These are phyloP conservation scores for Catocala fraxini DNA, from an alignment of 2,888 invertebrate species.

Conservation along the genomic window DNA sequence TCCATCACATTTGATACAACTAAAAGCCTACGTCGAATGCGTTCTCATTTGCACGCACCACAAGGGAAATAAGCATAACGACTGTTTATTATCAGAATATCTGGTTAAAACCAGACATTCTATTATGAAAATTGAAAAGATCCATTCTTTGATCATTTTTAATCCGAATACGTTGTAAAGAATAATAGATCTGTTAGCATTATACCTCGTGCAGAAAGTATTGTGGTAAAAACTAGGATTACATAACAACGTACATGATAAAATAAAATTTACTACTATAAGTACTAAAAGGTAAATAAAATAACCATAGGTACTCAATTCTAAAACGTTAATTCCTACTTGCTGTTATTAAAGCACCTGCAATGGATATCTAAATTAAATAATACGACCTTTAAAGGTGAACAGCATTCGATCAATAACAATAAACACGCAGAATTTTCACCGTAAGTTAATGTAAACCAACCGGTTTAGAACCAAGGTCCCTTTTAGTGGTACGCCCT, in stretches of 20 bases:
- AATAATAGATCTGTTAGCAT: conserved; percentile 2
- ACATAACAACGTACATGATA: neutral
- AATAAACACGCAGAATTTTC: conserved; percentile 50
- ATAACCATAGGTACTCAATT: neutral
- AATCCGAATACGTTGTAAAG: conserved; percentile 9
- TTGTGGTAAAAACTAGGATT: neutral
- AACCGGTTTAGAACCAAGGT: conserved; percentile 49
- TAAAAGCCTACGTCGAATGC: conserved; percentile 38
- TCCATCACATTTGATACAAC: conserved; percentile 28
- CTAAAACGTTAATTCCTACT: neutral
- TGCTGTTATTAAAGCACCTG: neutral
- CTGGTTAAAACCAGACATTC: conserved; percentile 22
- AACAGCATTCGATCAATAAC: conserved; percentile 48
- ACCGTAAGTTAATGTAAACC: conserved; percentile 28
- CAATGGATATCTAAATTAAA: conserved; percentile 28
- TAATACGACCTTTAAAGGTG: conserved; percentile 63
- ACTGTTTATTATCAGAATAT: conserved; percentile 43
- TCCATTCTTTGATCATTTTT: conserved; percentile 15
- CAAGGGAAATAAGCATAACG: conserved; percentile 48
- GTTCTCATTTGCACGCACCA: conserved; percentile 45
- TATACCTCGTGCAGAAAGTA: neutral
- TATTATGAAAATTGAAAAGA: conserved; percentile 41
- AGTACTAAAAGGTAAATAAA: neutral
- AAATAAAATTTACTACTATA: neutral
- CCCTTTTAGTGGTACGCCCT: conserved; percentile 22